phyloP scores from a whole-genome alignment of 2,113 vertebrate genomes.

The Sylvietta virens region DNA sequence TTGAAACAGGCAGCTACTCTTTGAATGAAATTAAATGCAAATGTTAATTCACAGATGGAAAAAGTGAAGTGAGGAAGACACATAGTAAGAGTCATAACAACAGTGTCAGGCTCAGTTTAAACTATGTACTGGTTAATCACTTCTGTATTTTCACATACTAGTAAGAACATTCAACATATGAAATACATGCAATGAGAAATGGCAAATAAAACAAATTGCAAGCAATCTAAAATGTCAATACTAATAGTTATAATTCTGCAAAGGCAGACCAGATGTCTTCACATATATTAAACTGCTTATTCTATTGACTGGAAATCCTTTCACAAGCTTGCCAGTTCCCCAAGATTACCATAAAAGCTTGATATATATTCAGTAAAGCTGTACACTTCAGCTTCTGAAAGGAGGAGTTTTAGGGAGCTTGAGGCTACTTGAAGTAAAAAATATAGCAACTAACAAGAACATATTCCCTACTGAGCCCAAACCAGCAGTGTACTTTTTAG shows the following conservation, averaged over 20 bases:
- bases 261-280: slow-evolving; percentile 9
- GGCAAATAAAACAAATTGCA: slow-evolving; percentile 9
- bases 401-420: background rate
- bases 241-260: background rate
- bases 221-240: background rate
- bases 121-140: background rate
- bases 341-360: background rate
- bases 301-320: slow-evolving; percentile 27
- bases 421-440: slow-evolving; percentile 9
- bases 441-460: background rate
- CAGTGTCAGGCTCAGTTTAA: background rate
- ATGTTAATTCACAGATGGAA: background rate
- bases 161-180: slow-evolving; percentile 1
- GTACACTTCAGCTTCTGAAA: background rate
- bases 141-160: slow-evolving; percentile 13
- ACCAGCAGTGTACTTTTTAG: background rate
- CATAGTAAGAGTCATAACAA: background rate
- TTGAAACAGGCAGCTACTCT: background rate
- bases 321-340: background rate
- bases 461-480: background rate
- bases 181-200: background rate
- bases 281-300: background rate
- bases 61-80: background rate
- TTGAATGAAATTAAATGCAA: background rate
- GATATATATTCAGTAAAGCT: background rate